phyloP scores from a whole-genome alignment of 2,113 vertebrate species.

The Chionodraco myersi region DNA sequence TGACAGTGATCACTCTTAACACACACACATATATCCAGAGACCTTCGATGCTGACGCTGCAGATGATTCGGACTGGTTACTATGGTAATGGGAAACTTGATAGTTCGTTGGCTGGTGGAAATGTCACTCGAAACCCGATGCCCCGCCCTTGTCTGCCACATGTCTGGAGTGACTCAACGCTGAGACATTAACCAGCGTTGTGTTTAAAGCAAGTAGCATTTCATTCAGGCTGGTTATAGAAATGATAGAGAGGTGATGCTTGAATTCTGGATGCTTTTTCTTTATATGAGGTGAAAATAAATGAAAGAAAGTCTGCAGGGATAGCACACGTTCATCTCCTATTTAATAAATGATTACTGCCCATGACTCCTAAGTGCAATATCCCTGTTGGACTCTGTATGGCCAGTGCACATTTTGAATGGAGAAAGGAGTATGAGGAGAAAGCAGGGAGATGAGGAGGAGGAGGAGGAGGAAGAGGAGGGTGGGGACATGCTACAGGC shows the following conservation, averaged over 20 bases:
- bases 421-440: background rate
- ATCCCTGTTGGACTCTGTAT: background rate
- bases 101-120: background rate
- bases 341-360: background rate
- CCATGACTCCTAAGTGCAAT: background rate
- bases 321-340: conserved; percentile 8
- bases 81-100: conserved; percentile 34
- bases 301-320: background rate
- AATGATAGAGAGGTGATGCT: background rate
- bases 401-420: conserved; percentile 13
- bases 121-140: conserved; percentile 8
- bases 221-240: background rate
- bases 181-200: background rate
- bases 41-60: conserved; percentile 43
- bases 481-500: conserved; percentile 38
- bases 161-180: conserved; percentile 2
- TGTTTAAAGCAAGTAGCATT: background rate
- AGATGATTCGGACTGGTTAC: conserved; percentile 36
- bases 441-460: background rate
- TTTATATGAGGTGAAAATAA: background rate
- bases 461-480: conserved; percentile 25
- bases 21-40: conserved; percentile 12
- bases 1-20: conserved; percentile 41
- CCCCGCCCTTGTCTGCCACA: conserved; percentile 25
- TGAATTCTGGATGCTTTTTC: background rate